Conservation (phyloP, 2,113 vertebrate genomes). For the Dromas ardeola region DNA sequence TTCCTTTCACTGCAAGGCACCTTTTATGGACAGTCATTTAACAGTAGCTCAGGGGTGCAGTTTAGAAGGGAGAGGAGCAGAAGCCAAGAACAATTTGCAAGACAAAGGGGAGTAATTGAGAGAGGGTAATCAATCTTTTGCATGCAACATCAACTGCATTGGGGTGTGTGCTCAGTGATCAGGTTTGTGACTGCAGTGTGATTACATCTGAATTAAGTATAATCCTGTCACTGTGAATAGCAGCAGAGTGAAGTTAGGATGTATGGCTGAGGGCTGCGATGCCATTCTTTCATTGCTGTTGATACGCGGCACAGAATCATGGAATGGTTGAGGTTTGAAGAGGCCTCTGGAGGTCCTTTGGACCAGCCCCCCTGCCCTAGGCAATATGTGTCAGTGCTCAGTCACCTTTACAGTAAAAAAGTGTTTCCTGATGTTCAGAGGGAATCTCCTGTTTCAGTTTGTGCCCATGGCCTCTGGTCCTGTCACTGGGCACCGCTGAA, state of each 20-base stretch:
- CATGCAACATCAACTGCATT: background rate
- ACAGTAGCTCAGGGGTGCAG: background rate
- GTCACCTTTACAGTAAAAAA: background rate
- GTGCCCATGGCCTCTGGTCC: background rate
- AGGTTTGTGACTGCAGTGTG: background rate
- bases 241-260: background rate
- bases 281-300: background rate
- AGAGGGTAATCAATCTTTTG: background rate
- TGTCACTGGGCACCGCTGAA: background rate
- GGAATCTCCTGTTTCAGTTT: background rate
- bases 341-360: background rate
- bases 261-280: background rate
- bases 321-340: background rate
- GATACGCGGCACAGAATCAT: fast-evolving
- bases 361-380: background rate
- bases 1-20: background rate
- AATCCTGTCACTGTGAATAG: background rate
- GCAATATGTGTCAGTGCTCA: background rate
- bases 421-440: background rate
- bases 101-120: background rate
- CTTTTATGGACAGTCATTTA: background rate
- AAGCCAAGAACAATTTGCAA: background rate
- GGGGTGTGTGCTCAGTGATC: background rate
- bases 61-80: background rate
- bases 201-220: background rate